Base-by-base conservation (phyloP, 2,888 invertebrate genomes). In the Lissonota sp. region DNA sequence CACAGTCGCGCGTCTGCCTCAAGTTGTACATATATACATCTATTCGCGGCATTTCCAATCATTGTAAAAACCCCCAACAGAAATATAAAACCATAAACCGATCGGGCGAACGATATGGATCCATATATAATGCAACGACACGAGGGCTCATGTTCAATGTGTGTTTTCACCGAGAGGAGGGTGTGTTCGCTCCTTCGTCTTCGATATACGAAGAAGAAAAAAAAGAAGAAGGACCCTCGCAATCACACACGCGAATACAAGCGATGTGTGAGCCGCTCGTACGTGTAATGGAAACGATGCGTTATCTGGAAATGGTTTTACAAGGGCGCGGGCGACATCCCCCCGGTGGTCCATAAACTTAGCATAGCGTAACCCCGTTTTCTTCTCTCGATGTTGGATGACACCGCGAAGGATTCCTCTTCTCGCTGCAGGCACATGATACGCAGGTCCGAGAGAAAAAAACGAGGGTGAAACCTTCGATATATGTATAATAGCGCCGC, bases 221-320 rank as follows among this genome's bases (percentile, higher is more conserved):
- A 26, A 26, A 26, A 26, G 3, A 26, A 76, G 46, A 63, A 40
- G 75, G 46, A 66, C 44, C 44, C 7, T 49, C 26, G 26, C 26
- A 26, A 26, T 26, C 49, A 49, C 12, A 49, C 49, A 5, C 49
- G 49, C 10, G n/a, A 10, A 10, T 49, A 49, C 49, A 8, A n/a
- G 10, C 49, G 12, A 51, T 62, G 42, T 60, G 10, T 40, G 51
- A 64, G 12, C 40, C 16, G 57, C 64, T 63, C 82, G 82, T 70
- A 75, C 81, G 79, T 77, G 82, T 89, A 89, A 88, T 87, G 85
- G 86, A 84, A 84, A 85, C 89, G 89, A 91, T 91, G 90, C 87
- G 91, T 92, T 92, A 92, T 92, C 91, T 88, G 90, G 83, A 88
- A 91, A 91, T 91, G 91, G 92, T 91, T 92, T 92, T 90, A 91